Evolutionary conservation across 2,113 vertebrate species (phyloP).

Genomic region (Brachyhypopomus occidentalis): DNA sequence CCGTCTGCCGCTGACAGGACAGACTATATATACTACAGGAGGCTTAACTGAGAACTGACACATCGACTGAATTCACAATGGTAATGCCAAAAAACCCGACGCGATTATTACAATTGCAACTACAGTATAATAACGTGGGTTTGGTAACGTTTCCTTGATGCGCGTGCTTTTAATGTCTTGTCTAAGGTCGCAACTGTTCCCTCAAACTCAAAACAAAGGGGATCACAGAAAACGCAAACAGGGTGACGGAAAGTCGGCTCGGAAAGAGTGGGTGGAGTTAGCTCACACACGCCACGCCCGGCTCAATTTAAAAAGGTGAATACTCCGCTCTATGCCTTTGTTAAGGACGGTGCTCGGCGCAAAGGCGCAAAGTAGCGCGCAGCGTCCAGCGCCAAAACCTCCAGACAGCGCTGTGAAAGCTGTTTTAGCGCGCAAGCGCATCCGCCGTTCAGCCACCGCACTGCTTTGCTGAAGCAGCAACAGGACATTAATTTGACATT

Average conservation of each 20-base stretch:
- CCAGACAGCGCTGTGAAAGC: slow-evolving; percentile 21
- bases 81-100: neutral
- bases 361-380: slow-evolving; percentile 37
- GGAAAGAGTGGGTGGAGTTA: neutral
- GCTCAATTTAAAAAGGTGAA: slow-evolving; percentile 26
- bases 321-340: neutral
- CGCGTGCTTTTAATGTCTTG: neutral
- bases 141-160: neutral
- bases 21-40: neutral
- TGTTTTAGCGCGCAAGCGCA: slow-evolving; percentile 69
- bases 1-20: slow-evolving; percentile 51
- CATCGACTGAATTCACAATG: slow-evolving; percentile 22
- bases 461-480: slow-evolving; percentile 84
- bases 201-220: neutral
- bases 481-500: slow-evolving; percentile 86
- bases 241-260: neutral
- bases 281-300: neutral
- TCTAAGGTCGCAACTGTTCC: neutral
- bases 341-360: too few species aligned
- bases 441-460: slow-evolving; percentile 75
- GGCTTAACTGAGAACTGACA: slow-evolving; percentile 3
- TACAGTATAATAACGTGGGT: neutral
- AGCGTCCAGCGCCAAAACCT: slow-evolving; percentile 30
- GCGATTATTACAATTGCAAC: neutral
- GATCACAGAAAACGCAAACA: neutral